Conservation (phyloP, 1,140 invertebrate genomes). For the Drosophila kepulauana region DNA sequence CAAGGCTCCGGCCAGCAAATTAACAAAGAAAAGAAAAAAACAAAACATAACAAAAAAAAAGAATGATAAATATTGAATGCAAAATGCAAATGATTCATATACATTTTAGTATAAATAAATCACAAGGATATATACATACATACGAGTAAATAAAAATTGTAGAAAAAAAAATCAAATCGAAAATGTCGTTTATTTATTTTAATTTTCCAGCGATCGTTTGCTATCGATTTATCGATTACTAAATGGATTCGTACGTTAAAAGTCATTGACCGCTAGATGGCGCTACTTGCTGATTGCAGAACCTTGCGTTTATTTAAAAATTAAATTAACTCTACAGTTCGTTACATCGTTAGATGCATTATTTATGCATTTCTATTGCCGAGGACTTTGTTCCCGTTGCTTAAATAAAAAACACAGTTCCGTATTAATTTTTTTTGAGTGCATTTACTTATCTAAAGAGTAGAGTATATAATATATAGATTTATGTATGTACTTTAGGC, state of each 20-base stretch:
- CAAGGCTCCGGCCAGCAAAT: conserved; percentile 20
- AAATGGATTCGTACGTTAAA: no score
- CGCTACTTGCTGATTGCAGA: no score
- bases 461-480: conserved; percentile 55
- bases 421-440: conserved; percentile 60
- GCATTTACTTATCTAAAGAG: conserved; percentile 75
- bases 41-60: conserved; percentile 7
- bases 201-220: not conserved
- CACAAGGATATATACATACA: conserved; percentile 41
- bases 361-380: no score
- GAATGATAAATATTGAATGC: conserved; percentile 24
- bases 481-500: conserved; percentile 33
- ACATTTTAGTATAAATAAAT: conserved; percentile 55
- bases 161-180: conserved; percentile 28
- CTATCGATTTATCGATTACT: conserved; percentile 6
- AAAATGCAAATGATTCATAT: conserved; percentile 31
- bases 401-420: conserved; percentile 14
- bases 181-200: conserved; percentile 1
- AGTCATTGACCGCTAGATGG: no score
- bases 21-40: not conserved
- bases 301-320: no score
- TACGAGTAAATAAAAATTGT: conserved; percentile 48
- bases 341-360: no score
- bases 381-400: not conserved
- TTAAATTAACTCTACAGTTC: no score